Base-by-base conservation (phyloP, 2,888 invertebrate species). In the Pseudolycoriella hygida region DNA sequence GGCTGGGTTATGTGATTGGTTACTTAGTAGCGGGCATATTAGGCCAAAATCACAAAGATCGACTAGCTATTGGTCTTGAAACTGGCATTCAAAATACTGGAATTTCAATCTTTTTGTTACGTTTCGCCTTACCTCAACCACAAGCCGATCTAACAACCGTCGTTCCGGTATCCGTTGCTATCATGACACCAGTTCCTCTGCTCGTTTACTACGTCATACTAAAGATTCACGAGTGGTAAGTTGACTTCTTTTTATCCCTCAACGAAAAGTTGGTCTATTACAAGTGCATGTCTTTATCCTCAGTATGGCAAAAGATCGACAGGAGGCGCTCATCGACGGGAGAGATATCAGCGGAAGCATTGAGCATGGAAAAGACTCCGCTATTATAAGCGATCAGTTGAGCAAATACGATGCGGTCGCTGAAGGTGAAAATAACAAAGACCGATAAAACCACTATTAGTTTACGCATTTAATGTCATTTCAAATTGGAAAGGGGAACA, bases 21-120 rank as follows among this genome's bases (percentile, higher is more conserved):
- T 80, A 76, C 59, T 39, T 71, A 8, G 54, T 74, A 1, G 78
- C 87, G 0, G 65, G 69, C 44, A 19, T 76, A 1, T 67, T 74
- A 12, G 68, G 70, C 19, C 84, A 82, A 57, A 68, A 74, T 4
- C 61, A 70, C 39, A 60, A 70, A 3, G 86, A 92, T 61, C 67
- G 77, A 2, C 65, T 87, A n/a, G 88, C 94, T 4, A 90, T 94
- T 55, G 80, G 87, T 42, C 80, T 94, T 42, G 94, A 94, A 69
- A 86, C 88, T 3, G 90, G 93, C 43, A 79, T 93, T 45, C 92
- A 93, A 67, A 94, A 94, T 66, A 90, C 92, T 0, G 92, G 90
- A 39, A 80, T 94, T 50, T 75, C 92, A 1, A 92, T 94, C 55
- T 87, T 93, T 62, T 69, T 94, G 53, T 67, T 94, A 45, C 68